Conservation (phyloP, 2,888 invertebrate genomes). For the Lissonota sp. region DNA sequence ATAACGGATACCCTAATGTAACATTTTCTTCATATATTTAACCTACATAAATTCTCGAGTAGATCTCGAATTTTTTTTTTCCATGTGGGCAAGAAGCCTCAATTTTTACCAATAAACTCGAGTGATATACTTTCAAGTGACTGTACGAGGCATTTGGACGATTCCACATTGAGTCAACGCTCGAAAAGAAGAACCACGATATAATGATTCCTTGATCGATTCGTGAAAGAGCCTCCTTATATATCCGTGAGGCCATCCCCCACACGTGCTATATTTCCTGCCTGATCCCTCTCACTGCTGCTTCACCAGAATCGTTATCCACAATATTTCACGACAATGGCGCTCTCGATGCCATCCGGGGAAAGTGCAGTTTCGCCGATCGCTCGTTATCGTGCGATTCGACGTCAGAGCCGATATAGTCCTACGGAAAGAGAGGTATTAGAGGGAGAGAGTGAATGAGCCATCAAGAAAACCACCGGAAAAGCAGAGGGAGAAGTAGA, state of each 20-base stretch:
- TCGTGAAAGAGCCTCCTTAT: slow-evolving; percentile 24
- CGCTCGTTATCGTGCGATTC: slow-evolving; percentile 46
- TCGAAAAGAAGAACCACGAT: background rate
- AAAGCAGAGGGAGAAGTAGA: background rate
- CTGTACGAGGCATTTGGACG: background rate
- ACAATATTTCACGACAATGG: slow-evolving; percentile 36
- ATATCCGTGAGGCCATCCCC: slow-evolving; percentile 3
- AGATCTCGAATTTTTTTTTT: background rate
- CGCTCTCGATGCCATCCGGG: slow-evolving; percentile 14
- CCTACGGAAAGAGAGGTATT: slow-evolving; percentile 38
- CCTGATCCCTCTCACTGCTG: background rate
- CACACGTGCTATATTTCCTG: background rate
- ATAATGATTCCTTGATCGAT: slow-evolving; percentile 29
- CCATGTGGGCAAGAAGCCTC: background rate
- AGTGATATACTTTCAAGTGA: background rate
- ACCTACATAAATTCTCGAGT: background rate
- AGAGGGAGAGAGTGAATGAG: slow-evolving; percentile 24
- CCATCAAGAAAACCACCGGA: slow-evolving; percentile 5
- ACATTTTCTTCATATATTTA: background rate
- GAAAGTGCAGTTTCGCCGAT: slow-evolving; percentile 51
- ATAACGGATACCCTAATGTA: no score
- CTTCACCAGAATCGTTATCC: slow-evolving; percentile 12
- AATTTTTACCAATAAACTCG: no score
- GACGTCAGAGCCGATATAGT: slow-evolving; percentile 33
- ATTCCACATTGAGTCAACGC: background rate